Evolutionary conservation across 2,113 vertebrate species (phyloP).

Genomic region (Gila orcuttii): DNA sequence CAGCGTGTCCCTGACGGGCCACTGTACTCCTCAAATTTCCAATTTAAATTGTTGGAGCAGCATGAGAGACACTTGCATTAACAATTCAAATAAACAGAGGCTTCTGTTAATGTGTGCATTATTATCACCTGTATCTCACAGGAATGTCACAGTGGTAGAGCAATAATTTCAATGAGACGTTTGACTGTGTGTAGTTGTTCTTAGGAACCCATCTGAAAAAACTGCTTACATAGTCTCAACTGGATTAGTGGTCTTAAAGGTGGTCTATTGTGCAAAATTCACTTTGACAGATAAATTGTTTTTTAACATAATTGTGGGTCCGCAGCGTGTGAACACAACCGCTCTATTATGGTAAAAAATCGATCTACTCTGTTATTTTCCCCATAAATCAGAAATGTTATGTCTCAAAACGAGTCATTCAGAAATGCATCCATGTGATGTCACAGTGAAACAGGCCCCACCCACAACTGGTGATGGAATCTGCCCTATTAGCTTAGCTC

Average conservation of each 20-base stretch:
- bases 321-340: too few species aligned
- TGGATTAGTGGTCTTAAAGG: neutral
- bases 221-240: neutral
- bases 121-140: neutral
- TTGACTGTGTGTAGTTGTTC: neutral
- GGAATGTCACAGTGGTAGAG: neutral
- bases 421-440: too few species aligned
- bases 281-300: too few species aligned
- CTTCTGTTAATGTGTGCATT: neutral
- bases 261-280: too few species aligned
- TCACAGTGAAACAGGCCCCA: too few species aligned
- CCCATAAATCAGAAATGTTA: too few species aligned
- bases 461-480: too few species aligned
- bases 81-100: slow-evolving; percentile 61
- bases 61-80: slow-evolving; percentile 58
- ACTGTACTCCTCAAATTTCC: slow-evolving; percentile 55
- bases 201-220: neutral
- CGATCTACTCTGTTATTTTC: too few species aligned
- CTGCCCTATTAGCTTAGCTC: too few species aligned
- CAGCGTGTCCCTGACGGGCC: slow-evolving; percentile 47
- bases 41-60: slow-evolving; percentile 58
- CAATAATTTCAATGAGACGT: neutral
- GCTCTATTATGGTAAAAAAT: too few species aligned
- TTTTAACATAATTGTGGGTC: too few species aligned
- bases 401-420: too few species aligned